These are phyloP conservation scores for Troglohyphantes excavatus DNA, from an alignment of 2,888 invertebrate species.

Conservation along the genomic window DNA sequence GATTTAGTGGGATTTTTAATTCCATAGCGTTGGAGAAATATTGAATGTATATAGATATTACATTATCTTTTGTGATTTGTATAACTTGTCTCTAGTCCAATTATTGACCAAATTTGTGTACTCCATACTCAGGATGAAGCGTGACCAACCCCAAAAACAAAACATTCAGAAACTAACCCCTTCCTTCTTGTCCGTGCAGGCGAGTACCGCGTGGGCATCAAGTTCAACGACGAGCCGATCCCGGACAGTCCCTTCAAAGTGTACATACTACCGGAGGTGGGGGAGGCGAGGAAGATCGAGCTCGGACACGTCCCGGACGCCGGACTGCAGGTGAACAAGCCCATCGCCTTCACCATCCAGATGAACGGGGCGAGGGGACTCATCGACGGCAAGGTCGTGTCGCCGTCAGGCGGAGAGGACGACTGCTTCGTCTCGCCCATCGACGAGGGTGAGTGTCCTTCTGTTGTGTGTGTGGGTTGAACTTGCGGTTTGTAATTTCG, in stretches of 20 bases:
- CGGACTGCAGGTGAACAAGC: conserved; percentile 88
- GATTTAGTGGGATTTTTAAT: no score
- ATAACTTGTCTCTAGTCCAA: no score
- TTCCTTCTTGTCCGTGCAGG: conserved; percentile 84
- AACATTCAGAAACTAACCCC: not conserved
- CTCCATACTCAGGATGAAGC: no score
- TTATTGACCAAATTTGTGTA: not conserved
- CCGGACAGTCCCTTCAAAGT: conserved; percentile 99
- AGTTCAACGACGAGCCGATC: conserved; percentile 99
- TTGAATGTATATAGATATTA: no score
- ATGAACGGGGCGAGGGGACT: conserved; percentile 96
- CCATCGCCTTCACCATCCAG: conserved; percentile 97
- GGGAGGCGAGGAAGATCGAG: conserved; percentile 96
- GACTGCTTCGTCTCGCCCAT: conserved; percentile 98
- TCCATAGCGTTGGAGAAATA: no score
- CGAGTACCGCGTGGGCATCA: conserved; percentile 98
- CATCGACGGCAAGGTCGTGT: conserved; percentile 84
- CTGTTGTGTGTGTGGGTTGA: no score
- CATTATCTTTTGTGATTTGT: no score
- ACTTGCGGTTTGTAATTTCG: no score
- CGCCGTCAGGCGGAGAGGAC: conserved; percentile 96
- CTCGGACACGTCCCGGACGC: conserved; percentile 94
- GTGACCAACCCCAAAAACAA: no score
- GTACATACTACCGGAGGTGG: conserved; percentile 94
- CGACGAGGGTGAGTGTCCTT: conserved; percentile 90